phyloP scores from a whole-genome alignment of 2,888 invertebrate species.

The Andrena minutula region DNA sequence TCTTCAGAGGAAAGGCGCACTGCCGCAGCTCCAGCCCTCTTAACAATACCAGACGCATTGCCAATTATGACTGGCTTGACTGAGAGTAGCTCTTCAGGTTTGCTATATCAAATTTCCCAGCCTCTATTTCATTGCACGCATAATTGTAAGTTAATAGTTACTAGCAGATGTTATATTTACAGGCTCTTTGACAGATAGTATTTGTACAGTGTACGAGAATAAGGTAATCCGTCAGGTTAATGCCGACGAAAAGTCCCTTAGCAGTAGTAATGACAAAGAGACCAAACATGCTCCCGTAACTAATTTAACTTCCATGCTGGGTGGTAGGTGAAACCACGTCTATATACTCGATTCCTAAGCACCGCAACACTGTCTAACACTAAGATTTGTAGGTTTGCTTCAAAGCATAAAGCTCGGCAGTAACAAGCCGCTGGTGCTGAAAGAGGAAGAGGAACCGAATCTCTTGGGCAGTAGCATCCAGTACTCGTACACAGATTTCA shows the following conservation, averaged over 20 bases:
- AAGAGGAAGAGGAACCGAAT: slow-evolving; percentile 73
- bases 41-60: slow-evolving; percentile 85
- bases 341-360: neutral
- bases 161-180: slow-evolving; percentile 40
- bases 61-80: slow-evolving; percentile 85
- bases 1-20: slow-evolving; percentile 86
- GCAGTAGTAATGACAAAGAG: slow-evolving; percentile 67
- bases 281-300: slow-evolving; percentile 71
- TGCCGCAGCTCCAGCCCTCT: slow-evolving; percentile 84
- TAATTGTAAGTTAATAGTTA: neutral
- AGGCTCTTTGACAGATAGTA: slow-evolving; percentile 88
- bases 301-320: slow-evolving; percentile 84
- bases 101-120: slow-evolving; percentile 34
- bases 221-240: slow-evolving; percentile 72
- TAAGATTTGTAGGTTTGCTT: slow-evolving; percentile 83
- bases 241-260: slow-evolving; percentile 67
- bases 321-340: slow-evolving; percentile 81
- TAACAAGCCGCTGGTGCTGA: slow-evolving; percentile 83
- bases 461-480: slow-evolving; percentile 82
- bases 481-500: slow-evolving; percentile 87
- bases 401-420: slow-evolving; percentile 85
- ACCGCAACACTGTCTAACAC: neutral
- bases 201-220: slow-evolving; percentile 87
- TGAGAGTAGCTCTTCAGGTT: slow-evolving; percentile 88
- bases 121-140: neutral